phyloP scores from a whole-genome alignment of 2,113 vertebrate genomes.

The Myxocyprinus asiaticus region DNA sequence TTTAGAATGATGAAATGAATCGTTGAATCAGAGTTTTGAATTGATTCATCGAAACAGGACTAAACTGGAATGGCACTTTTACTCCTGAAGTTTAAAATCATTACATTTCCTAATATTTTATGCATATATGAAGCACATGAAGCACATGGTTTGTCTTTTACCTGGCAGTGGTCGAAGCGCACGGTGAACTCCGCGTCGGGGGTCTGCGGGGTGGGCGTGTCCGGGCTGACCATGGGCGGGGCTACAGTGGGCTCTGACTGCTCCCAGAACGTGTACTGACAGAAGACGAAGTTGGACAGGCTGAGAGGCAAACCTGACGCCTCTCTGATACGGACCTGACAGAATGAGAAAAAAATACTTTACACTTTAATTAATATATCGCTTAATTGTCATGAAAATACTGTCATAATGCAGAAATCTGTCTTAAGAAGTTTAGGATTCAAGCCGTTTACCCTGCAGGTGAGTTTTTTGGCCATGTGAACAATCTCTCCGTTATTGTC shows the following conservation, averaged over 20 bases:
- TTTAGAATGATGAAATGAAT: too few species aligned
- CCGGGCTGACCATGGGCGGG: constrained; percentile 92
- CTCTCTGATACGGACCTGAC: constrained; percentile 94
- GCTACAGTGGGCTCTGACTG: constrained; percentile 87
- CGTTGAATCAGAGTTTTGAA: too few species aligned
- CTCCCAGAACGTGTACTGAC: constrained; percentile 97
- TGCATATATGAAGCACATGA: too few species aligned
- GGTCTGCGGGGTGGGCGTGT: constrained; percentile 81
- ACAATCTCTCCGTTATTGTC: constrained; percentile 90
- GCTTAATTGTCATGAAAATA: too few species aligned
- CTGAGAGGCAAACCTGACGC: constrained; percentile 91
- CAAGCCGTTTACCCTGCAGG: constrained; percentile 82
- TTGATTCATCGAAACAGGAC: too few species aligned
- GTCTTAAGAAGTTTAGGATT: too few species aligned
- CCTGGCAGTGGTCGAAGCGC: constrained; percentile 91
- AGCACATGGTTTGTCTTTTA: constrained; percentile 62
- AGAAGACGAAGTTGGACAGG: constrained; percentile 98
- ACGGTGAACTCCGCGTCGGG: constrained; percentile 89
- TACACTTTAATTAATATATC: too few species aligned
- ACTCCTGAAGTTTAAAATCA: too few species aligned
- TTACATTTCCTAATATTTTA: too few species aligned
- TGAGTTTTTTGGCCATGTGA: constrained; percentile 88
- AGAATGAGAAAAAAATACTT: too few species aligned
- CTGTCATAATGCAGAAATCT: too few species aligned
- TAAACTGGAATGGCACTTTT: too few species aligned